These are phyloP conservation scores for Clepsis dumicolana DNA, from an alignment of 2,888 invertebrate genomes.

Conservation along the genomic window DNA sequence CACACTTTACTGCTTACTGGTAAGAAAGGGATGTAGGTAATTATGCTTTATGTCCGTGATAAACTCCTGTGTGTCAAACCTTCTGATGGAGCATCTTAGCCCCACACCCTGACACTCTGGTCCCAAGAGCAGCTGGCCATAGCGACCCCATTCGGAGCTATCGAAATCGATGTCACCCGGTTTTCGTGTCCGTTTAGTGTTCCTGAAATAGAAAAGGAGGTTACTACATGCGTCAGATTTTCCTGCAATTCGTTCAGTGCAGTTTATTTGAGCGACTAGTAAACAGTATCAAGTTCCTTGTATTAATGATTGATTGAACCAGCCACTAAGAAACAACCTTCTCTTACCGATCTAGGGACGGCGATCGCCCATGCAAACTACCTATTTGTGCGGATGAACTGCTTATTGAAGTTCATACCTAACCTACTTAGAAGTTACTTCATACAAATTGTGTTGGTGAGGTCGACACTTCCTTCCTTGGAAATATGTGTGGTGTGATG, in stretches of 20 bases:
- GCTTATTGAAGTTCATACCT: no score
- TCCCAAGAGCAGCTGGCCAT: slow-evolving; percentile 97
- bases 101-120: slow-evolving; percentile 94
- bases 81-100: slow-evolving; percentile 76
- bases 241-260: not conserved
- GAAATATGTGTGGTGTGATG: not conserved
- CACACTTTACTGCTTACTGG: not conserved
- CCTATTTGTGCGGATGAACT: no score
- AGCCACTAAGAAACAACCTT: no score
- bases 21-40: not conserved
- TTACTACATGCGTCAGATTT: slow-evolving; percentile 7
- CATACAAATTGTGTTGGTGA: not conserved
- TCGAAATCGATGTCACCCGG: slow-evolving; percentile 93
- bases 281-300: no score
- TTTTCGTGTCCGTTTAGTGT: slow-evolving; percentile 93
- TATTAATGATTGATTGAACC: no score
- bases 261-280: no score
- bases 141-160: slow-evolving; percentile 94
- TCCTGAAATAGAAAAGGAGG: slow-evolving; percentile 82
- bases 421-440: no score
- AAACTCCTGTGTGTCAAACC: not conserved
- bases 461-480: not conserved
- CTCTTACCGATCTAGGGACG: no score
- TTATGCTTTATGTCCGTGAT: not conserved
- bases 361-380: no score